A percentile compares a stretch with the other conserved stretches of the same genome.
Evolutionary conservation across 2,888 invertebrate genomes (phyloP).

Genomic region (Hesperia comma): DNA sequence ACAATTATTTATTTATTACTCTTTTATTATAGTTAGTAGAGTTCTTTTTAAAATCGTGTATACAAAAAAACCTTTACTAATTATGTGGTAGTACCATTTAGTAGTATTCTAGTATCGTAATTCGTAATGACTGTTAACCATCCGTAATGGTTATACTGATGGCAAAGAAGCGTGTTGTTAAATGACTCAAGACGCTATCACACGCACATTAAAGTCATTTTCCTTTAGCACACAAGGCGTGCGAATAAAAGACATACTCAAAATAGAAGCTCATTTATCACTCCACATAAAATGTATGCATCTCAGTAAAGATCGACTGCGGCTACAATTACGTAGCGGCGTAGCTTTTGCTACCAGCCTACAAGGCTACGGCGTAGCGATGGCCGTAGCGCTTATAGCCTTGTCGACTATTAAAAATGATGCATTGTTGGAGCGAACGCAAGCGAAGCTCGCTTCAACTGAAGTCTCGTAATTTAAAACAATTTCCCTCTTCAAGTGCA

Average conservation of each 20-base stretch:
- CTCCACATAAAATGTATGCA: constrained; percentile 19
- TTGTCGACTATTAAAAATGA: constrained; percentile 37
- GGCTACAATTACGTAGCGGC: constrained; percentile 17
- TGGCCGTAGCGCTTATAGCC: constrained; percentile 26
- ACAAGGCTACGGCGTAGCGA: constrained; percentile 32
- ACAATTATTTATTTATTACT: no score
- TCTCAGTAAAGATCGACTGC: constrained; percentile 5
- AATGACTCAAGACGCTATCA: background rate
- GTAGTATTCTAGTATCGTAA: no score
- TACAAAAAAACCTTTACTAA: no score
- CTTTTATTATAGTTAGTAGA: no score
- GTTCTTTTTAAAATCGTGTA: no score
- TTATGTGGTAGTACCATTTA: no score
- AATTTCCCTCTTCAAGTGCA: constrained; percentile 23
- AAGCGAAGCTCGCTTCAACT: constrained; percentile 18
- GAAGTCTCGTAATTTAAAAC: constrained; percentile 21
- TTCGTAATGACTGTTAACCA: no score
- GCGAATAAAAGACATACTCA: background rate
- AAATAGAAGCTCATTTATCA: constrained; percentile 12
- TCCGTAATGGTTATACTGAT: background rate
- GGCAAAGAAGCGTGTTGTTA: background rate
- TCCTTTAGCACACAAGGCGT: background rate
- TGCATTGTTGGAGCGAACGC: constrained; percentile 38
- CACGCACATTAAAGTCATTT: constrained; percentile 2
- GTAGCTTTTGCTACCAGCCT: constrained; percentile 22